Conservation (phyloP, 2,888 invertebrate genomes). For the Leptopterna dolabrata region DNA sequence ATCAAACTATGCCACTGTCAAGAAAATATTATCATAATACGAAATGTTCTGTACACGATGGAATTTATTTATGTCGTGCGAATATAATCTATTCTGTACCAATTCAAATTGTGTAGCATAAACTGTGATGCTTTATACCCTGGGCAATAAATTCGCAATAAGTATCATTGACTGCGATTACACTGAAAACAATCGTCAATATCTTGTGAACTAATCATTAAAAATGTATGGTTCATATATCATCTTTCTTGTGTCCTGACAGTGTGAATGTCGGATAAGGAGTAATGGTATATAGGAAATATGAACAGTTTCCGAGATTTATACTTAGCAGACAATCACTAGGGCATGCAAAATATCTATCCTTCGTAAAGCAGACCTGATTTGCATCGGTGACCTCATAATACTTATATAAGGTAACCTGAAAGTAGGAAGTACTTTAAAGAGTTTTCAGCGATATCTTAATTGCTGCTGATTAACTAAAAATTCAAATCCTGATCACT, state of each 20-base stretch:
- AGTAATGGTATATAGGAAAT: background rate
- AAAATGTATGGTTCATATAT: background rate
- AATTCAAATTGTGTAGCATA: too few relatives aligned
- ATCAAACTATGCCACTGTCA: background rate
- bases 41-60: background rate
- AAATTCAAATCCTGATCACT: background rate
- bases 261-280: background rate
- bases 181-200: background rate
- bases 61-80: background rate
- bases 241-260: background rate
- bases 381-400: slow-evolving; percentile 56
- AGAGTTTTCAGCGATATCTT: background rate
- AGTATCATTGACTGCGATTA: too few relatives aligned
- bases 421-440: slow-evolving; percentile 55
- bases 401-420: slow-evolving; percentile 59
- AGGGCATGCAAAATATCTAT: slow-evolving; percentile 33
- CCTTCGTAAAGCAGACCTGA: slow-evolving; percentile 54
- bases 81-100: too few relatives aligned
- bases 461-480: background rate
- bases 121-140: too few relatives aligned
- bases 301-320: background rate
- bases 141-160: too few relatives aligned
- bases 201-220: background rate
- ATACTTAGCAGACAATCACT: background rate
- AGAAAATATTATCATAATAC: background rate